Evolutionary conservation across 2,888 invertebrate species (phyloP).

Genomic region (Nineta flava): DNA sequence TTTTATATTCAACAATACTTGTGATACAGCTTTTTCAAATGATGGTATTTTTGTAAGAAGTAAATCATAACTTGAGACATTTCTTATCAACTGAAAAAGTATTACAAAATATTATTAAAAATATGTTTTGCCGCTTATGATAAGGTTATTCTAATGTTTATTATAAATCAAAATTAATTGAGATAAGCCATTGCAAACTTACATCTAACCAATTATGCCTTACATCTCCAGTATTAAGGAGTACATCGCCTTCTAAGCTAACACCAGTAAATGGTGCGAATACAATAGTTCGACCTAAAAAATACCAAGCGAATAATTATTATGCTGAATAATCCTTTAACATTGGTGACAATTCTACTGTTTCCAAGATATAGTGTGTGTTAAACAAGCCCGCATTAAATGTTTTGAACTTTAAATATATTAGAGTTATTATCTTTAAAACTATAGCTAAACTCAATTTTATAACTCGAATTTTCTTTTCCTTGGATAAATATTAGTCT

Average conservation of each 20-base stretch:
- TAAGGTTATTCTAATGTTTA: too few relatives aligned
- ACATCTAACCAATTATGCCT: slow-evolving; percentile 87
- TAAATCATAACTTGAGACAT: slow-evolving; percentile 58
- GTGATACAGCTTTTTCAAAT: slow-evolving; percentile 72
- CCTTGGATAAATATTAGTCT: too few relatives aligned
- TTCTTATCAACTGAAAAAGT: slow-evolving; percentile 56
- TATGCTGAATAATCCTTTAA: not conserved
- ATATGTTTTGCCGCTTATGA: too few relatives aligned
- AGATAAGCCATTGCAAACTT: slow-evolving; percentile 17
- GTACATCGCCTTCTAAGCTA: slow-evolving; percentile 76
- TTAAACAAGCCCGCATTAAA: too few relatives aligned
- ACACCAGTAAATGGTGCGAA: slow-evolving; percentile 86
- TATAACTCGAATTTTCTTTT: too few relatives aligned
- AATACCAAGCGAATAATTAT: slow-evolving; percentile 4
- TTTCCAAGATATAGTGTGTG: too few relatives aligned
- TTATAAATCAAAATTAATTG: not conserved
- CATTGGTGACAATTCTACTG: too few relatives aligned
- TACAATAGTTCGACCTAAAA: slow-evolving; percentile 56
- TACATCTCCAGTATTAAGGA: slow-evolving; percentile 85
- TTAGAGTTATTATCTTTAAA: too few relatives aligned
- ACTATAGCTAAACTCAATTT: too few relatives aligned
- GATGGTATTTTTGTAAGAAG: slow-evolving; percentile 60
- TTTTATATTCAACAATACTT: slow-evolving; percentile 66
- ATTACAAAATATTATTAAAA: not conserved
- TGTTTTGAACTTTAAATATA: too few relatives aligned